Conservation (phyloP, 2,113 vertebrate genomes). For the Hippoglossus stenolepis region DNA sequence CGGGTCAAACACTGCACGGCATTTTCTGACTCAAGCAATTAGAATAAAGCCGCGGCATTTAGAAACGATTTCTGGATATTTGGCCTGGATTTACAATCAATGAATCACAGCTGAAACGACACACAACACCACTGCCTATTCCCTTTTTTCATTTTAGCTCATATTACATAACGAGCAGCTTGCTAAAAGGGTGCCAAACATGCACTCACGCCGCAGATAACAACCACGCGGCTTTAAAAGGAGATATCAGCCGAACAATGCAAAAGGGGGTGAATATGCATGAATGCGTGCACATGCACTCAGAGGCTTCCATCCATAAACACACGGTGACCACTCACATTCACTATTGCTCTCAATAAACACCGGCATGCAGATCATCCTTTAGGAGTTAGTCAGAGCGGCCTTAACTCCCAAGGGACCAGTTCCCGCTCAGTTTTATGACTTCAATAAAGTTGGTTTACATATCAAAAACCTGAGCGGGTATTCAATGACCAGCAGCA, state of each 20-base stretch:
- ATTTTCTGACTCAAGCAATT: conserved; percentile 49
- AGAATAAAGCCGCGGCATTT: conserved; percentile 40
- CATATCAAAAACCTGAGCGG: conserved; percentile 58
- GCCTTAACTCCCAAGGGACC: conserved; percentile 28
- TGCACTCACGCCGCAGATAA: conserved; percentile 13
- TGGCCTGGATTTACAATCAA: conserved; percentile 37
- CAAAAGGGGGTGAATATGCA: conserved; percentile 29
- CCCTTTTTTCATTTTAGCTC: conserved; percentile 17
- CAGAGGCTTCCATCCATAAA: conserved; percentile 38
- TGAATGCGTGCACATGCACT: neutral
- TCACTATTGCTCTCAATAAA: conserved; percentile 56
- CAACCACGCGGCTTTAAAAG: conserved; percentile 18
- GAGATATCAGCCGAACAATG: conserved; percentile 28
- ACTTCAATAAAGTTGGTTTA: conserved; percentile 70
- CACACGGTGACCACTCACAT: conserved; percentile 52
- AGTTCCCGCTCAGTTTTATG: conserved; percentile 53
- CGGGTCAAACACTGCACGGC: conserved; percentile 48
- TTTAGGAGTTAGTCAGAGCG: too few species aligned
- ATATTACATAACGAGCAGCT: conserved; percentile 33
- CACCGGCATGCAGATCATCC: conserved; percentile 29
- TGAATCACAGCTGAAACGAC: conserved; percentile 30
- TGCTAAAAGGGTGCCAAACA: conserved; percentile 28
- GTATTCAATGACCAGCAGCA: neutral
- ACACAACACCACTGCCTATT: conserved; percentile 14
- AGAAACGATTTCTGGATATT: conserved; percentile 29